A percentile compares a stretch with the other conserved stretches of the same genome.
Evolutionary conservation across 1,140 invertebrate genomes (phyloP).

Genomic region (Zaprionus africanus): DNA sequence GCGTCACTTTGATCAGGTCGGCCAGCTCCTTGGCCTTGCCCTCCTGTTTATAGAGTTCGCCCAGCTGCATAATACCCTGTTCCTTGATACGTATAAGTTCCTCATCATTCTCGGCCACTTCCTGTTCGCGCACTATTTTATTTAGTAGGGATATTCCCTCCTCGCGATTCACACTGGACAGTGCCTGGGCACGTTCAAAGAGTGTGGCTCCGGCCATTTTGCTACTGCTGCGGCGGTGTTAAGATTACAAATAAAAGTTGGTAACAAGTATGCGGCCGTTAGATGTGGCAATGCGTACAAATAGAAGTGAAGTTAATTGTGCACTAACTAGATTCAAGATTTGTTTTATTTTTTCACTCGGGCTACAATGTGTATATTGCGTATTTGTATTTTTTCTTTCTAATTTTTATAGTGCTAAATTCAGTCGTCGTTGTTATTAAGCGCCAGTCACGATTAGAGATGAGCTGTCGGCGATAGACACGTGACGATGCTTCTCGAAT

Average conservation of each 20-base stretch:
- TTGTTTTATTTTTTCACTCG: slow-evolving; percentile 44
- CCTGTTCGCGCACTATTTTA: slow-evolving; percentile 89
- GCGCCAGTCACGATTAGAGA: slow-evolving; percentile 77
- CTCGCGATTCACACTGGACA: slow-evolving; percentile 89
- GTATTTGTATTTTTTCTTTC: slow-evolving; percentile 64
- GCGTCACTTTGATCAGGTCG: slow-evolving; percentile 95
- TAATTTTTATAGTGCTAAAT: slow-evolving; percentile 52
- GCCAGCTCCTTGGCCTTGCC: slow-evolving; percentile 97
- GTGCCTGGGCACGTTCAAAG: slow-evolving; percentile 91
- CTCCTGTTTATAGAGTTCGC: slow-evolving; percentile 95
- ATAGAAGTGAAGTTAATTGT: slow-evolving; percentile 31
- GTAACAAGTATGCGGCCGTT: slow-evolving; percentile 31
- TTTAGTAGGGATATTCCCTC: slow-evolving; percentile 89
- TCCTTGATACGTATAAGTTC: slow-evolving; percentile 95
- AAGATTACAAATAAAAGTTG: slow-evolving; percentile 38
- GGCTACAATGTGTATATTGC: slow-evolving; percentile 47
- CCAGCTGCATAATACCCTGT: slow-evolving; percentile 94
- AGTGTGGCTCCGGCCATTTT: slow-evolving; percentile 94
- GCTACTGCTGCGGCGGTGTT: slow-evolving; percentile 59
- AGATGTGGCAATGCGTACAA: slow-evolving; percentile 37
- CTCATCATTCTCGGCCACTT: slow-evolving; percentile 91
- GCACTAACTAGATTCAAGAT: slow-evolving; percentile 42
- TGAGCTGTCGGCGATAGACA: slow-evolving; percentile 18
- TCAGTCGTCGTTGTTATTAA: slow-evolving; percentile 78
- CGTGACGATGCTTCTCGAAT: slow-evolving; percentile 24